Evolutionary conservation across 2,888 invertebrate species (phyloP).

Genomic region (Phasia obesa): DNA sequence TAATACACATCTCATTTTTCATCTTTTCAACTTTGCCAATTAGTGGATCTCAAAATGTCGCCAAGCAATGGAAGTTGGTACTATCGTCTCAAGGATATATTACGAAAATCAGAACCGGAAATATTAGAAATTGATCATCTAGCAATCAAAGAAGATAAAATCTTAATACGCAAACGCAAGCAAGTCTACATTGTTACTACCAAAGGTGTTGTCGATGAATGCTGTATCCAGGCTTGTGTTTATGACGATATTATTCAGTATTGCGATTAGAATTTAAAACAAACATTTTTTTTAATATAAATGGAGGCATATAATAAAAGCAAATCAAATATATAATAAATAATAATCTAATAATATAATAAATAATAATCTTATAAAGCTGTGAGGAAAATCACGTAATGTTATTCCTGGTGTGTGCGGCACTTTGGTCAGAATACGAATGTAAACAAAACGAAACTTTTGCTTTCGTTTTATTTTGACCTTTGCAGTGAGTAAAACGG

Average conservation of each 20-base stretch:
- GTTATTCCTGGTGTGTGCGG: too few relatives aligned
- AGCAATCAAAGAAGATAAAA: background rate
- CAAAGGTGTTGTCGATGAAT: conserved; percentile 51
- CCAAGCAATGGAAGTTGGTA: conserved; percentile 23
- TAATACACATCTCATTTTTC: too few relatives aligned
- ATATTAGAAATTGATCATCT: background rate
- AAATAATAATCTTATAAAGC: too few relatives aligned
- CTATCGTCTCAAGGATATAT: conserved; percentile 34
- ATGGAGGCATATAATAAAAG: background rate
- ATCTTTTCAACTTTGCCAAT: background rate
- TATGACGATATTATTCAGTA: conserved; percentile 45
- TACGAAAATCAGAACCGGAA: background rate
- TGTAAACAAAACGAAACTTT: too few relatives aligned
- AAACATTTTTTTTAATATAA: background rate
- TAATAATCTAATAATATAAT: too few relatives aligned
- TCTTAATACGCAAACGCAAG: conserved; percentile 35
- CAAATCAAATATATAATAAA: too few relatives aligned
- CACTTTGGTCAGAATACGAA: too few relatives aligned
- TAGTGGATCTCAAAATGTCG: background rate
- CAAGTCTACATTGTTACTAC: background rate
- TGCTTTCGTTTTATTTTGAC: too few relatives aligned
- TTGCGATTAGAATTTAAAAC: conserved; percentile 8
- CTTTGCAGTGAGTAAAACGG: too few relatives aligned
- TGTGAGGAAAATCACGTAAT: too few relatives aligned
- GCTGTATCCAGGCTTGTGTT: conserved; percentile 38